Evolutionary conservation across 2,888 invertebrate species (phyloP), one percentile per base, ranked within the genome.

Genomic region (Tachina lurida): DNA sequence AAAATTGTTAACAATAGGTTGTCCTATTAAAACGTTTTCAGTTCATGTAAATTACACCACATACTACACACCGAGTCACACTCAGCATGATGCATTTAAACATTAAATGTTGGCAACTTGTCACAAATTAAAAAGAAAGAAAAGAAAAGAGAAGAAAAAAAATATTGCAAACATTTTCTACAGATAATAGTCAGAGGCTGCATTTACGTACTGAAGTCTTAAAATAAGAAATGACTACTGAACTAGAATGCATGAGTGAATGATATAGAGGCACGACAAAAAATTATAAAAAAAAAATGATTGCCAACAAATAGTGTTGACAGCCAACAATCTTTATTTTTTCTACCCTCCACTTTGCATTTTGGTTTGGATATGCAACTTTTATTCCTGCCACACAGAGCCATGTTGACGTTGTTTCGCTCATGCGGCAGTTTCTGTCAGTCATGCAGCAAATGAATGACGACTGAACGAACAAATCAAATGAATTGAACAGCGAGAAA

Each of bases 41-140:
- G 58, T 74, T 70, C 62, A 70, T 82, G 62, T 73, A 83, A 73
- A 83, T 83, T 83, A 58, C 71, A 77, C 56, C 58, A 65, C 76
- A 70, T 9, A 83, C 43, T 9, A 83, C 43, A 71, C 52, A 54
- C 17, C 43, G 47, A 81, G 67, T 52, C 67, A 39, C 19, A 58
- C 76, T 70, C 83, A 83, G 83, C 83, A 77, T 77, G 83, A 65
- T 71, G 83, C 73, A 83, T 77, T 83, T 73, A 73, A 83, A 77
- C 83, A 83, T 77, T 83, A 73, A 83, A 83, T 83, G 83, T 77
- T 83, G 83, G 83, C 83, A 83, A 83, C 83, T 83, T 83, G 83
- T 83, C 83, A 83, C 83, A 83, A 83, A 73, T 83, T 83, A 77
- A 73, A 65, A 43, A n/a, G n/a, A n/a, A n/a, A n/a, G 52, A 12